These are phyloP conservation scores for Ornithorhynchus anatinus DNA, from an alignment of 2,113 vertebrate genomes.

Conservation along the genomic window DNA sequence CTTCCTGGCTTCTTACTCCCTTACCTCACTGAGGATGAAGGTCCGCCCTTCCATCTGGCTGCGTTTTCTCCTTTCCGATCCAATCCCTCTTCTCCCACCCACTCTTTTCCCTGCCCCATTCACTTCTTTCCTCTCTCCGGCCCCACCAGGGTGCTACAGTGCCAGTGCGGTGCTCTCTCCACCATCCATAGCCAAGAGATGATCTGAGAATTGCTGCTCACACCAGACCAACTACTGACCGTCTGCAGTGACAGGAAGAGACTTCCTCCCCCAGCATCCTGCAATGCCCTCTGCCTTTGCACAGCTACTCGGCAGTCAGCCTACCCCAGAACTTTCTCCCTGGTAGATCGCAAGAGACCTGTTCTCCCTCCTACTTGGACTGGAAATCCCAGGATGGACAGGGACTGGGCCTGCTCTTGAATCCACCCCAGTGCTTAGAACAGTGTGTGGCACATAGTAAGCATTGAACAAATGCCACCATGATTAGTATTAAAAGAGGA, in stretches of 20 bases:
- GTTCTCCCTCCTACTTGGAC: too few relatives aligned
- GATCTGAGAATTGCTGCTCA: constrained; percentile 69
- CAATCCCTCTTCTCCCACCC: too few relatives aligned
- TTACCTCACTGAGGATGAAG: too few relatives aligned
- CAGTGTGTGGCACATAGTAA: too few relatives aligned
- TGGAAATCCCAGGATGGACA: too few relatives aligned
- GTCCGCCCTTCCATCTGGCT: too few relatives aligned
- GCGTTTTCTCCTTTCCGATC: not conserved
- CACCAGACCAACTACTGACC: constrained; percentile 77
- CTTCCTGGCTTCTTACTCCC: too few relatives aligned
- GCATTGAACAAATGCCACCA: too few relatives aligned
- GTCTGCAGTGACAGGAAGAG: constrained; percentile 60
- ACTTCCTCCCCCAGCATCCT: not conserved
- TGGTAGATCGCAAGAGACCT: too few relatives aligned
- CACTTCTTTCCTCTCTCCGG: not conserved
- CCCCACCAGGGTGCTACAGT: not conserved
- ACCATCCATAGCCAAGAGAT: constrained; percentile 73
- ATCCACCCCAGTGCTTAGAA: not conserved
- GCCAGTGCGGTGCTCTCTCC: constrained; percentile 27
- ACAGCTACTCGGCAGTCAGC: not conserved
- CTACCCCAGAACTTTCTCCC: not conserved
- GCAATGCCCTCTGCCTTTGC: too few relatives aligned
- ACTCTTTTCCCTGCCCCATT: not conserved
- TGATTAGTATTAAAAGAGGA: too few relatives aligned
- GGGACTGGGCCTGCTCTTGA: too few relatives aligned